Conservation (phyloP, 2,888 invertebrate species). For the Dascillus cervinus region DNA sequence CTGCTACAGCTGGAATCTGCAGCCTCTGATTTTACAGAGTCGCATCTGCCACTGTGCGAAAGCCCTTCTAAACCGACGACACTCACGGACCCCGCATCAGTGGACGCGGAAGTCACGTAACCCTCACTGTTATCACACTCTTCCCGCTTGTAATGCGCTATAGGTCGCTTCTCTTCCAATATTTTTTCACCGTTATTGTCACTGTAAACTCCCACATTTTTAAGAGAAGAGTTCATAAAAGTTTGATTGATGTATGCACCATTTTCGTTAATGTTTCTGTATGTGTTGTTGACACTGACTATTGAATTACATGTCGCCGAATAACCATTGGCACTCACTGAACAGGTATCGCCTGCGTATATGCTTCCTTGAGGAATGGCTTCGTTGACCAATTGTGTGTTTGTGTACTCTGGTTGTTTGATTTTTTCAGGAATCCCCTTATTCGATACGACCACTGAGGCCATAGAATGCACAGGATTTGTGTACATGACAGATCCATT, state of each 20-base stretch:
- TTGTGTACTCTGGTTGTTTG: conserved; percentile 25
- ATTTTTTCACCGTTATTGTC: conserved; percentile 25
- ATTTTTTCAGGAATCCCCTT: conserved; percentile 28
- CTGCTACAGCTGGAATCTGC: conserved; percentile 52
- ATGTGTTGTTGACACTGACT: conserved; percentile 28
- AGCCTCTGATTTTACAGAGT: conserved; percentile 52
- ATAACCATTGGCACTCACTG: conserved; percentile 36
- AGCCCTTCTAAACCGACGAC: conserved; percentile 38
- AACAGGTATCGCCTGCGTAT: conserved; percentile 18
- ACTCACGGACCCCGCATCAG: conserved; percentile 30
- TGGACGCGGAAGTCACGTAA: conserved; percentile 14
- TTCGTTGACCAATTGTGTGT: conserved; percentile 19
- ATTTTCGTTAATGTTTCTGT: conserved; percentile 27
- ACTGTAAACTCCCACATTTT: conserved; percentile 18
- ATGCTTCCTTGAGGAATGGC: conserved; percentile 9
- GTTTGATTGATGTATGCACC: conserved; percentile 19
- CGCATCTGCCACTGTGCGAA: conserved; percentile 42
- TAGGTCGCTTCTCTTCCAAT: conserved; percentile 26
- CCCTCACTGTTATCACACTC: conserved; percentile 33
- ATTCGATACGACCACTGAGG: conserved; percentile 30
- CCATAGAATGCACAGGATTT: conserved; percentile 31
- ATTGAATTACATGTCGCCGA: conserved; percentile 22
- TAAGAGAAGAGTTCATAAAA: conserved; percentile 12
- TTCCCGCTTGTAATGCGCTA: conserved; percentile 23
- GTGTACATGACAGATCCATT: conserved; percentile 40